Evolutionary conservation across 2,888 invertebrate species (phyloP), one percentile per base, ranked within the genome.

Genomic region (Archips xylosteana): DNA sequence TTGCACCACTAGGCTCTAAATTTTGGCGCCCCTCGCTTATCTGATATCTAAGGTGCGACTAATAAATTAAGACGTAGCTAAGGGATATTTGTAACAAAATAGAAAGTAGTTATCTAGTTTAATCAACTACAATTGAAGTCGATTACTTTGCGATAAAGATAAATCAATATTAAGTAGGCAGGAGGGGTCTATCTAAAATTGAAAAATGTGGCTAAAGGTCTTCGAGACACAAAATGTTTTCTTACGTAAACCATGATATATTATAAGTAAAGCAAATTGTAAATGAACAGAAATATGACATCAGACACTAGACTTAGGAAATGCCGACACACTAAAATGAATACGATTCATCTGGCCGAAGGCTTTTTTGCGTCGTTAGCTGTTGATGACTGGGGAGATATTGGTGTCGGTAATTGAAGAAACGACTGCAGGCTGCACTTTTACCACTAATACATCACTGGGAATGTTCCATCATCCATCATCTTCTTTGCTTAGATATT

Each of bases 381-480:
- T 8, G 15, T 62, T 61, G 23, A 61, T 61, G 62, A 10, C 23
- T 23, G 23, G 12, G 12, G 10, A n/a, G 15, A 3, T 57, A 62
- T 62, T 62, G 62, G 45, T 45, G 62, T 60, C 36, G 9, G 23
- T 45, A 4, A 36, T 62, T 62, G 42, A 36, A 62, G 23, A 9
- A 10, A 62, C 23, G 15, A 62, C 42, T 42, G 15, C 23, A 12
- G 23, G 45, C 23, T 62, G 12, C 23, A 45, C 39, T 39, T 23
- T 54, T n/a, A 54, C 15, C 54, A 54, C n/a, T 23, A 23, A 54
- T 54, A 15, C 23, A 23, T 6, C 54, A 54, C 54, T 23, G 23
- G 13, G n/a, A 49, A 49, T 12, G 49, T 49, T 49, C 10, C 49
- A n/a, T 0, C 23, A 54, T 54, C 54, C 54, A 2, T 54, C 23